These are phyloP conservation scores for Microcebus jonahi DNA, from an alignment of 2,113 vertebrate genomes.

Conservation along the genomic window DNA sequence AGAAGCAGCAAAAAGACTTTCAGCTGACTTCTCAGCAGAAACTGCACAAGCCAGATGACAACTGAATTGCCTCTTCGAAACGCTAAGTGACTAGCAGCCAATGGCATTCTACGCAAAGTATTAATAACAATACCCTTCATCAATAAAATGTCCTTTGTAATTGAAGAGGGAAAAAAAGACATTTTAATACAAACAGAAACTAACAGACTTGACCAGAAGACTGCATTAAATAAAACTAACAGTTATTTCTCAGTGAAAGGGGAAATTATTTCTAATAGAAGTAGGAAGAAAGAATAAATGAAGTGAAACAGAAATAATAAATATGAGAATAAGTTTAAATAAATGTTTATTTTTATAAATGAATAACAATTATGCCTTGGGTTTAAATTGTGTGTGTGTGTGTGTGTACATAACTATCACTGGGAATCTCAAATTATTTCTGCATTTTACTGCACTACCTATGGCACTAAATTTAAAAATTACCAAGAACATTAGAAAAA, in stretches of 20 bases:
- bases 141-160: neutral
- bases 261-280: neutral
- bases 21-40: neutral
- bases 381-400: neutral
- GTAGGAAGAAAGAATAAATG: neutral
- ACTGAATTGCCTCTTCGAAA: neutral
- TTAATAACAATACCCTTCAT: neutral
- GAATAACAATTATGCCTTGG: neutral
- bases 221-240: neutral
- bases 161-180: neutral
- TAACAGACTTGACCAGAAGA: neutral
- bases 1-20: neutral
- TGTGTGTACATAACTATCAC: neutral
- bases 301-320: neutral
- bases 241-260: neutral
- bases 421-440: neutral
- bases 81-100: neutral
- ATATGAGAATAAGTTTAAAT: neutral
- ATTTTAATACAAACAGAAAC: neutral
- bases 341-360: neutral
- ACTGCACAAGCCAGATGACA: neutral
- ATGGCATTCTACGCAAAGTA: neutral
- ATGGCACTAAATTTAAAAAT: neutral
- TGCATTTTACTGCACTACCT: neutral
- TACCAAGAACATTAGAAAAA: neutral